Conservation (phyloP, 2,113 vertebrate genomes). For the Hyaena hyaena region DNA sequence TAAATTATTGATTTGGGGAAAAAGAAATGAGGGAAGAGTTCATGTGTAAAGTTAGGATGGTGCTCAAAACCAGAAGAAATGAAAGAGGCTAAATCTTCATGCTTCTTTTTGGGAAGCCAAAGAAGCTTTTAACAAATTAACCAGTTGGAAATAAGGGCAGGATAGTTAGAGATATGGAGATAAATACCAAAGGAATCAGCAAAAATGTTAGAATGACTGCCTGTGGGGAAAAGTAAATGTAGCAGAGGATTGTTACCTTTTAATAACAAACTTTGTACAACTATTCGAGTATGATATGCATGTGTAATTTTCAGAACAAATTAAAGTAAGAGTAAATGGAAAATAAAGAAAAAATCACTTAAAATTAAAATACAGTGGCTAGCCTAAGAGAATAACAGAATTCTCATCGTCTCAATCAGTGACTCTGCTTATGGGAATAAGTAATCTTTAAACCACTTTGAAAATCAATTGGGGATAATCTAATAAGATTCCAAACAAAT, state of each 20-base stretch:
- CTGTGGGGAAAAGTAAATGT: neutral
- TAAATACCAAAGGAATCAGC: neutral
- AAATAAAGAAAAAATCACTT: neutral
- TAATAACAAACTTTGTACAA: neutral
- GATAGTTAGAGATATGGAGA: neutral
- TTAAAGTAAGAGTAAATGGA: neutral
- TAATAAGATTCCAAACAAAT: neutral
- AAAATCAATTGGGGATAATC: neutral
- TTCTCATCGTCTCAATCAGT: neutral
- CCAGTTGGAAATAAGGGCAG: neutral
- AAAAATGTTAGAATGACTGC: neutral
- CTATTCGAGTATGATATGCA: neutral
- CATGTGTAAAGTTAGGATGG: neutral
- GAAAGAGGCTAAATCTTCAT: neutral
- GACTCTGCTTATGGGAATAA: neutral
- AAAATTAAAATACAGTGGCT: neutral
- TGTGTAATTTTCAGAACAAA: neutral
- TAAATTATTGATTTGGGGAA: neutral
- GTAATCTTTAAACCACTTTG: neutral
- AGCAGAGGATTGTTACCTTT: neutral
- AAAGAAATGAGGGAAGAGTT: neutral
- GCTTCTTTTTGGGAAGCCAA: neutral
- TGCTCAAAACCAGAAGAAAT: neutral
- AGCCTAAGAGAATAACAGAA: neutral
- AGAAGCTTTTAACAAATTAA: slow-evolving; percentile 7